A percentile compares a stretch with the other conserved stretches of the same genome.
These are phyloP conservation scores for Exephanes ischioxanthus DNA, from an alignment of 2,888 invertebrate species.

Conservation along the genomic window DNA sequence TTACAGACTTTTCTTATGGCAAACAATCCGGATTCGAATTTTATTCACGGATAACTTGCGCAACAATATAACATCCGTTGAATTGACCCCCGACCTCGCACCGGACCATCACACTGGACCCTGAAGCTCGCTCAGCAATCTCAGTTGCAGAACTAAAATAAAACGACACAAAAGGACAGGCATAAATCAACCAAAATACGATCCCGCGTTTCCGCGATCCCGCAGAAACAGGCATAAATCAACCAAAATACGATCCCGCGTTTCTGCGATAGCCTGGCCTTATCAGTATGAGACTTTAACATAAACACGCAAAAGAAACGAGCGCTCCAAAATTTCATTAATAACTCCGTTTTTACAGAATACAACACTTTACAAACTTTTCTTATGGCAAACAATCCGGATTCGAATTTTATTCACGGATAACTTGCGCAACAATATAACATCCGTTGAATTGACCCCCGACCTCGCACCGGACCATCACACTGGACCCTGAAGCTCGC, in stretches of 20 bases:
- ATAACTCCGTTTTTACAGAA: background rate
- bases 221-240: too few species aligned
- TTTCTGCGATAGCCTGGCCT: too few species aligned
- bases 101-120: background rate
- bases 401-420: background rate
- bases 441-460: background rate
- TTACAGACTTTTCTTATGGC: background rate
- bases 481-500: background rate
- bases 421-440: background rate
- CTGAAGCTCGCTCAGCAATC: background rate
- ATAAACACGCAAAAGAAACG: background rate
- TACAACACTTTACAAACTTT: background rate
- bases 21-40: background rate
- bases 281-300: conserved; percentile 32
- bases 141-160: background rate
- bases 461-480: background rate
- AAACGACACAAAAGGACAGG: background rate
- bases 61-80: background rate
- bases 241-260: too few species aligned
- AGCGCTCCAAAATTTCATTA: background rate
- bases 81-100: background rate
- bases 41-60: background rate
- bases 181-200: background rate
- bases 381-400: conserved; percentile 1
- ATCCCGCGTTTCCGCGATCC: too few species aligned